Conservation (phyloP, 2,888 invertebrate genomes). For the Morpho achilles region DNA sequence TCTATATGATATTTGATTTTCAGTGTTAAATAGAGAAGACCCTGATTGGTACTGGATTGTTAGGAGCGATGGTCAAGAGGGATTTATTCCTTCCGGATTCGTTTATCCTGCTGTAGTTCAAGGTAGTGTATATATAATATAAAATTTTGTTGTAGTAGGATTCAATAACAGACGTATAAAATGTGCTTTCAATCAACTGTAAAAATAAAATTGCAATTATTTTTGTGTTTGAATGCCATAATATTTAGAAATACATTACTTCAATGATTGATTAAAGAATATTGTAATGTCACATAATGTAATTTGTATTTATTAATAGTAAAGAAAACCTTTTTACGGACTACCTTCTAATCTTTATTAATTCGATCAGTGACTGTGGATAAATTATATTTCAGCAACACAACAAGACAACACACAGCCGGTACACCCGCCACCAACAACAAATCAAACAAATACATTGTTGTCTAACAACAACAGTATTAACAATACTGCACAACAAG, state of each 20-base stretch:
- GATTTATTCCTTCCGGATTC: constrained; percentile 96
- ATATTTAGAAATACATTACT: not conserved
- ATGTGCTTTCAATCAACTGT: no score
- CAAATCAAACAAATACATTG: constrained; percentile 43
- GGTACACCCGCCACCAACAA: constrained; percentile 41
- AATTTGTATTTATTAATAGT: no score
- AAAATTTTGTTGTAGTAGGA: no score
- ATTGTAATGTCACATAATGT: no score
- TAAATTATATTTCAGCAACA: constrained; percentile 38
- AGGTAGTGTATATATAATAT: constrained; percentile 61
- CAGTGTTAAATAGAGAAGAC: constrained; percentile 94
- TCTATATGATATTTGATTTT: constrained; percentile 35
- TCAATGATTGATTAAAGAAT: not conserved
- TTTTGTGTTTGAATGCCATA: not conserved
- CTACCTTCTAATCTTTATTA: no score
- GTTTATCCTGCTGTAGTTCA: constrained; percentile 91
- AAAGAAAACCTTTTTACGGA: no score
- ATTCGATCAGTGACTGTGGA: no score
- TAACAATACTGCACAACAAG: constrained; percentile 43
- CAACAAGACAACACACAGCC: constrained; percentile 57
- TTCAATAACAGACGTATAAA: no score
- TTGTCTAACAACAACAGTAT: constrained; percentile 37
- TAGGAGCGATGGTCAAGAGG: constrained; percentile 94
- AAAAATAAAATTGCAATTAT: not conserved
- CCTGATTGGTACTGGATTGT: constrained; percentile 99